phyloP scores from a whole-genome alignment of 2,888 invertebrate species.

The Eucera pruinosa region DNA sequence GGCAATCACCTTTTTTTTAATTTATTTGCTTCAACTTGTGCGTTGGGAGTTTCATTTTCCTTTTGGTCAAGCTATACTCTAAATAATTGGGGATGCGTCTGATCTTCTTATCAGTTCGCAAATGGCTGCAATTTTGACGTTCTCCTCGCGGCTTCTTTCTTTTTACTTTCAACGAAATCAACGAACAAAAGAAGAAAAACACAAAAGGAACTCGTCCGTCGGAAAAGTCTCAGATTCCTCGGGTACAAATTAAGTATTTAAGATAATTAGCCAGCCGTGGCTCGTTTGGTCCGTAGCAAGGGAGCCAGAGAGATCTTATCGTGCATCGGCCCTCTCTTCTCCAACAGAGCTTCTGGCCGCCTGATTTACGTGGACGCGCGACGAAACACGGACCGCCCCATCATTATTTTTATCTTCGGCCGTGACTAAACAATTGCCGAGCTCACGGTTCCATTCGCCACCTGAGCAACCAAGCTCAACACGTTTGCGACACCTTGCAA shows the following conservation, averaged over 20 bases:
- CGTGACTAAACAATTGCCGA: constrained; percentile 57
- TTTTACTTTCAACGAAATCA: no score
- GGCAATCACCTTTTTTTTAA: no score
- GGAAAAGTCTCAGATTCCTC: constrained; percentile 56
- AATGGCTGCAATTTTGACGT: constrained; percentile 35
- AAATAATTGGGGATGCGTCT: constrained; percentile 32
- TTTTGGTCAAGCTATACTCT: no score
- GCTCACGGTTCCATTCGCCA: constrained; percentile 9
- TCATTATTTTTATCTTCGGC: constrained; percentile 61
- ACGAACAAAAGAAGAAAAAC: not conserved
- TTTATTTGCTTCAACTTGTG: no score
- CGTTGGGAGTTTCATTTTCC: no score
- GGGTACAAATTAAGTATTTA: constrained; percentile 74
- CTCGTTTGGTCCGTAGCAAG: constrained; percentile 44
- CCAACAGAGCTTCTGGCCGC: constrained; percentile 29
- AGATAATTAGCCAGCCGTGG: constrained; percentile 75
- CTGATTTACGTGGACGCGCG: constrained; percentile 59
- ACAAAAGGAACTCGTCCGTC: constrained; percentile 8
- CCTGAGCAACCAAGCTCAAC: not conserved
- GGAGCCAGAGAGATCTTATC: constrained; percentile 57
- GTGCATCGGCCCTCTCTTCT: constrained; percentile 1
- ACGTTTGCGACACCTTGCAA: not conserved
- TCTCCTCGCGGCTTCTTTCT: not conserved
- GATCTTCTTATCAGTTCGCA: constrained; percentile 9
- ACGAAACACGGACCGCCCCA: constrained; percentile 40